Evolutionary conservation across 2,797 vertebrate genomes (phyloP).

Genomic region (Falco columbarius): DNA sequence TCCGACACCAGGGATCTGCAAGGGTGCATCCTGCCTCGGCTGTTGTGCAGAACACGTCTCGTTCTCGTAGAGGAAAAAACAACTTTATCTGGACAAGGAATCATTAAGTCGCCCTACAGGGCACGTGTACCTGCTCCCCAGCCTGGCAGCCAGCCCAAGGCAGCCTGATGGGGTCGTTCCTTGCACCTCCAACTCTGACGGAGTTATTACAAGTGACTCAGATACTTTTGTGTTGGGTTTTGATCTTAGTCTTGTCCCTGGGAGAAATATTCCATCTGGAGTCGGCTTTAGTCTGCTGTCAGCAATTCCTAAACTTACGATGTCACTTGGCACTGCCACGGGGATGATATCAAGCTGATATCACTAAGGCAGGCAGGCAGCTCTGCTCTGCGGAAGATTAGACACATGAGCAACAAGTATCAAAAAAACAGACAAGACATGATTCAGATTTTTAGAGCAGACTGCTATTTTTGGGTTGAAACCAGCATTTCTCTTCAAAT

Average conservation of each 20-base stretch:
- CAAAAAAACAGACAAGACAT: background rate
- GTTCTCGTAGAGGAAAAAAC: background rate
- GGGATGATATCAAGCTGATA: constrained; percentile 52
- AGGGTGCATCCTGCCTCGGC: background rate
- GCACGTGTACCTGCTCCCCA: background rate
- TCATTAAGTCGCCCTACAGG: background rate
- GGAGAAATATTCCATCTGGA: constrained; percentile 55
- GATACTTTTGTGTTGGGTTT: constrained; percentile 20
- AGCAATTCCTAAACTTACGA: constrained; percentile 63
- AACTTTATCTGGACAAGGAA: background rate
- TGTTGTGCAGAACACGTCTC: background rate
- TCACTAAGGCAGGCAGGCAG: constrained; percentile 13
- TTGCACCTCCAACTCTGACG: constrained; percentile 12
- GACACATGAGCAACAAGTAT: background rate
- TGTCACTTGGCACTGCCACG: constrained; percentile 50
- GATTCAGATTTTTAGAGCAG: constrained; percentile 32
- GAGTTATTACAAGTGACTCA: constrained; percentile 27
- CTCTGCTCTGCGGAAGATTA: constrained; percentile 15
- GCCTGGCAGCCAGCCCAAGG: background rate
- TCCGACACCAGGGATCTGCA: background rate
- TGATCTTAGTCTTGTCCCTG: constrained; percentile 1
- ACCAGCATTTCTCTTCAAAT: background rate
- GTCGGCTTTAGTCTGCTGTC: constrained; percentile 47
- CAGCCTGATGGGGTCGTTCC: background rate
- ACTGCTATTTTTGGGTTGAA: constrained; percentile 25